These are phyloP conservation scores for Lucilia sericata DNA, from an alignment of 1,140 invertebrate species.

Conservation along the genomic window DNA sequence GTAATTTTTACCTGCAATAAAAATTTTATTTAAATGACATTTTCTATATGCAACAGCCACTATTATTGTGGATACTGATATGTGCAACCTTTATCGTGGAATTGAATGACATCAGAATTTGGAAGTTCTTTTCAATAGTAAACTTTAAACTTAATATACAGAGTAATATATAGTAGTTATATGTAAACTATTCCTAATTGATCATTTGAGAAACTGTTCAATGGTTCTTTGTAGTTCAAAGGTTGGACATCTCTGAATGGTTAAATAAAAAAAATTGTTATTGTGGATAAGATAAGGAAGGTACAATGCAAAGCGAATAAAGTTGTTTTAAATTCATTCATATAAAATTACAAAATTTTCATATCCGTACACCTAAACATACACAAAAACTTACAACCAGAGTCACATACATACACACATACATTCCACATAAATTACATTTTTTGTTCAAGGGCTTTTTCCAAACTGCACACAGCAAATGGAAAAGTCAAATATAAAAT, in stretches of 20 bases:
- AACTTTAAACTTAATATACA: too few species aligned
- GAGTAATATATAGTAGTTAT: too few species aligned
- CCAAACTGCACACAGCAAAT: not conserved
- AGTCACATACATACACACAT: not conserved
- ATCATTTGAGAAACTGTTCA: too few species aligned
- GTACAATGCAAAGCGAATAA: not conserved
- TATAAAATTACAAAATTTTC: not conserved
- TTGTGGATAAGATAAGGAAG: not conserved
- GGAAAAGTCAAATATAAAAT: not conserved
- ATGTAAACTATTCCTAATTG: too few species aligned
- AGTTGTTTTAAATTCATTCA: constrained; percentile 6
- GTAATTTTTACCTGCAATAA: constrained; percentile 21
- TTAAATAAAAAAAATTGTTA: not conserved
- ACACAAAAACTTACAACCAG: too few species aligned
- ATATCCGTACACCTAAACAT: not conserved
- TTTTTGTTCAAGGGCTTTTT: not conserved
- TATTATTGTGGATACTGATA: not conserved
- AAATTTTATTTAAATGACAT: constrained; percentile 38
- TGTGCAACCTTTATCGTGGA: not conserved
- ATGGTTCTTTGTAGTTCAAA: too few species aligned
- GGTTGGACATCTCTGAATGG: not conserved
- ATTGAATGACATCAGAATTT: too few species aligned
- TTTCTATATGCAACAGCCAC: constrained; percentile 3
- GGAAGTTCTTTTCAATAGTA: too few species aligned
- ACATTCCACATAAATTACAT: not conserved